Evolutionary conservation across 2,888 invertebrate species (phyloP).

Genomic region (Anoncus sp.): DNA sequence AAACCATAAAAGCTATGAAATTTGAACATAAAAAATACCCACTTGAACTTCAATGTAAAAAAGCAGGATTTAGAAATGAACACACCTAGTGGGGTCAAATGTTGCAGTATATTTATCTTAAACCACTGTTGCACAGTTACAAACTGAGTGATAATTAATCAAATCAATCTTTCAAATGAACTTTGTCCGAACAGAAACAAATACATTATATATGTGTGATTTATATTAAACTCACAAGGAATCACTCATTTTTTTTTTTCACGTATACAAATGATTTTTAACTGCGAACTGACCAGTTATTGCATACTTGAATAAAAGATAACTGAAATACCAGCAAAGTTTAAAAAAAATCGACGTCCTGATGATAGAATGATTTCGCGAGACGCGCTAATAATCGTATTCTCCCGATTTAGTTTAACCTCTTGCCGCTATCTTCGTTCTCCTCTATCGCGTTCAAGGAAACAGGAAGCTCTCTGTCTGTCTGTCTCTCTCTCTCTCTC

Average conservation of each 20-base stretch:
- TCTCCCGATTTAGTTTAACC: constrained; percentile 3
- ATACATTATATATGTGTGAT: neutral
- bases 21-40: too few species aligned
- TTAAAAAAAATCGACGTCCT: neutral
- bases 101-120: too few species aligned
- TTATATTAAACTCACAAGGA: neutral
- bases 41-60: too few species aligned
- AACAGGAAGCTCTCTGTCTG: constrained; percentile 29
- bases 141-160: too few species aligned
- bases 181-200: neutral
- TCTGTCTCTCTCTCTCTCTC: too few species aligned
- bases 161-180: neutral
- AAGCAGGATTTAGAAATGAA: too few species aligned
- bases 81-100: too few species aligned
- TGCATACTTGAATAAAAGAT: neutral
- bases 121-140: too few species aligned
- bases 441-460: constrained; percentile 17
- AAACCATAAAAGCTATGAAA: too few species aligned
- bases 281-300: neutral
- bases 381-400: constrained; percentile 10
- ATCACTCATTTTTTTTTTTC: neutral
- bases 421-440: constrained; percentile 28
- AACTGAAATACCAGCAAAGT: neutral
- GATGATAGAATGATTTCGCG: neutral
- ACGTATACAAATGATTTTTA: neutral